Evolutionary conservation across 2,888 invertebrate genomes (phyloP).

Genomic region (Xylocampa areola): DNA sequence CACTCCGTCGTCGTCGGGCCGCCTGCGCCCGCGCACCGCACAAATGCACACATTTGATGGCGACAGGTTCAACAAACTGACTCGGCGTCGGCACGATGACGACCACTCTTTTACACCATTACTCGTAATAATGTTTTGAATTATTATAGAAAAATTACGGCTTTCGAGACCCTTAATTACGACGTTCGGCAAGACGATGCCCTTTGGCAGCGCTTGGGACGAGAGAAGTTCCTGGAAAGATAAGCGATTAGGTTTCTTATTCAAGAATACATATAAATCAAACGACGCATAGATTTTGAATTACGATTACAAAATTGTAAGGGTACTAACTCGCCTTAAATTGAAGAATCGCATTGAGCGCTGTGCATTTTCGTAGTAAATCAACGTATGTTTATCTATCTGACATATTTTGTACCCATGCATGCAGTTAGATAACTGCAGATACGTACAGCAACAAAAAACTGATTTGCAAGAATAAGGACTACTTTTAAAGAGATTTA

Average conservation of each 20-base stretch:
- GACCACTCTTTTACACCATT: constrained; percentile 80
- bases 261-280: constrained; percentile 47
- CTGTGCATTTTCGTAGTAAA: too few species aligned
- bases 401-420: too few species aligned
- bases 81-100: constrained; percentile 73
- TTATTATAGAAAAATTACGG: constrained; percentile 77
- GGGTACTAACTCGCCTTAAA: constrained; percentile 10
- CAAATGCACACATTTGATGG: constrained; percentile 83
- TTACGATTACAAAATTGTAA: constrained; percentile 21
- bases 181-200: constrained; percentile 66
- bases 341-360: constrained; percentile 7
- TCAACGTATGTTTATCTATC: too few species aligned
- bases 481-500: constrained; percentile 28
- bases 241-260: constrained; percentile 60
- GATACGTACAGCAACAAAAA: constrained; percentile 14
- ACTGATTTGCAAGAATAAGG: constrained; percentile 24
- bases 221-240: constrained; percentile 66
- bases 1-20: constrained; percentile 63
- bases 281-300: constrained; percentile 27
- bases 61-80: constrained; percentile 87
- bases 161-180: constrained; percentile 69
- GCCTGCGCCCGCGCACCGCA: constrained; percentile 71
- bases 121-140: constrained; percentile 80
- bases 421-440: too few species aligned
- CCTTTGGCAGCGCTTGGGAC: constrained; percentile 63